Percentiles rank a stretch among this genome's conserved stretches.
Evolutionary conservation across 2,113 vertebrate species (phyloP).

Genomic region (Micromys minutus): DNA sequence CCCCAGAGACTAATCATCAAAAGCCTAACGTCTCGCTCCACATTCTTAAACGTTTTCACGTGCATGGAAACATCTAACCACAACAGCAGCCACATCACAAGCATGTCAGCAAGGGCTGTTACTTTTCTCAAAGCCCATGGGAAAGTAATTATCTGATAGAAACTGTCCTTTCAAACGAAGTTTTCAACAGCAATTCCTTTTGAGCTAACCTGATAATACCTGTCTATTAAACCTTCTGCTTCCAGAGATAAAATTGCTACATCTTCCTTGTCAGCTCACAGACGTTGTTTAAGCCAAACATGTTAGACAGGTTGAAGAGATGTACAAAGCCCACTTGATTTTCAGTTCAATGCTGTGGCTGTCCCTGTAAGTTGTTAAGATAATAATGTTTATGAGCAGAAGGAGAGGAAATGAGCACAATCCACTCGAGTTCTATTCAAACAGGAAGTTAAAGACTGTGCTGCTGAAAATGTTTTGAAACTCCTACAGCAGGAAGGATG

Average conservation of each 20-base stretch:
- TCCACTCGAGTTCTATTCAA: neutral
- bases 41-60: neutral
- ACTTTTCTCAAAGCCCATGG: slow-evolving; percentile 4
- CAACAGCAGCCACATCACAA: neutral
- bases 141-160: slow-evolving; percentile 25
- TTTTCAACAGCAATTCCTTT: slow-evolving; percentile 27
- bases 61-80: neutral
- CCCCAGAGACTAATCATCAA: neutral
- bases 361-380: neutral
- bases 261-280: neutral
- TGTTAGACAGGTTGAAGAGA: neutral
- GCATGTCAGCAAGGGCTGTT: neutral
- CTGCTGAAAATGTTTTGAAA: slow-evolving; percentile 17
- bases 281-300: neutral
- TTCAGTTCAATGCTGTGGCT: neutral
- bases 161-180: slow-evolving; percentile 28
- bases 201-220: neutral
- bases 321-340: neutral
- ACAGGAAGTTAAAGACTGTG: neutral
- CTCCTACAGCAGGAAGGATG: neutral
- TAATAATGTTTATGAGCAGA: neutral
- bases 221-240: neutral
- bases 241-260: neutral
- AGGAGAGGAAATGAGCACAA: neutral
- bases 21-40: neutral